Percentiles rank a stretch among this genome's conserved stretches.
These are phyloP conservation scores for Cyrtonyx montezumae DNA, from an alignment of 2,113 vertebrate species.

Conservation along the genomic window DNA sequence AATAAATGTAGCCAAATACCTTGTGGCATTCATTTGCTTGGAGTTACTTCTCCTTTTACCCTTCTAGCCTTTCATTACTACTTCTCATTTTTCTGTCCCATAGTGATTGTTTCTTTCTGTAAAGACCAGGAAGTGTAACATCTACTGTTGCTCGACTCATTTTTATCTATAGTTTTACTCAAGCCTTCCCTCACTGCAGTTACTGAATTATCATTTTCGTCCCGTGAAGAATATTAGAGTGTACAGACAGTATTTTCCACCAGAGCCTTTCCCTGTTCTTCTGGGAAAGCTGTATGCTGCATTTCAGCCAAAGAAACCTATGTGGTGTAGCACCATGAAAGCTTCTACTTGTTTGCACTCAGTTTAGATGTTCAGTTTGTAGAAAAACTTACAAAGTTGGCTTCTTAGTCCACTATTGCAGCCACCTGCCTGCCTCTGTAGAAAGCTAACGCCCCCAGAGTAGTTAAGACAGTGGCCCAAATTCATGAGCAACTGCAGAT, in stretches of 20 bases:
- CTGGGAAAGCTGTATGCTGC: slow-evolving; percentile 22
- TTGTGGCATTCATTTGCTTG: slow-evolving; percentile 53
- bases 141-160: neutral
- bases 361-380: neutral
- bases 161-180: neutral
- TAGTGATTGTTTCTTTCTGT: slow-evolving; percentile 8
- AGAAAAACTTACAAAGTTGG: neutral
- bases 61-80: neutral
- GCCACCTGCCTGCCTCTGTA: neutral
- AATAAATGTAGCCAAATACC: slow-evolving; percentile 72
- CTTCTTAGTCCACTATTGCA: neutral
- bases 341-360: neutral
- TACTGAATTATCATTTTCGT: slow-evolving; percentile 12
- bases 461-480: neutral
- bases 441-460: neutral
- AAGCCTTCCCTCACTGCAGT: neutral
- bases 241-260: slow-evolving; percentile 24
- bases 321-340: neutral
- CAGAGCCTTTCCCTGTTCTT: slow-evolving; percentile 17
- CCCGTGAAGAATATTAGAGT: neutral
- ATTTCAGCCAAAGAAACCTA: slow-evolving; percentile 45
- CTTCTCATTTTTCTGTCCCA: slow-evolving; percentile 22
- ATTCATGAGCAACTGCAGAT: neutral
- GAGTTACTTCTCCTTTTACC: slow-evolving; percentile 30
- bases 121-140: neutral